Conservation (phyloP, 2,113 vertebrate genomes). For the Aspiorhynchus laticeps region DNA sequence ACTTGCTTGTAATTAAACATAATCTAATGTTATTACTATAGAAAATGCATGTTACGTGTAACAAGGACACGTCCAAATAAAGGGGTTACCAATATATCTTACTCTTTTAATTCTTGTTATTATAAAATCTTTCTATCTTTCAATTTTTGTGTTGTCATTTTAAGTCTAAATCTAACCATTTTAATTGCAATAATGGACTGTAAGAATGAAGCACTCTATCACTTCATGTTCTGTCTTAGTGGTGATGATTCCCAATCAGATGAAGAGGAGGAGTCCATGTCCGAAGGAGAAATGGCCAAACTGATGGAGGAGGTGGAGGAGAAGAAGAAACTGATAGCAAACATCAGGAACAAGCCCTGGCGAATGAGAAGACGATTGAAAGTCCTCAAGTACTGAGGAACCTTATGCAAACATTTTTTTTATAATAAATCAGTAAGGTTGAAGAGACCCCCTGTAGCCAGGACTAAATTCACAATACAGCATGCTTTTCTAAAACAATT, state of each 20-base stretch:
- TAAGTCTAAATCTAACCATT: not conserved
- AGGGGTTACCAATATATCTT: not conserved
- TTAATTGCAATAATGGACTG: not conserved
- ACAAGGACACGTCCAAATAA: not conserved
- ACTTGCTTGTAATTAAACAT: not conserved
- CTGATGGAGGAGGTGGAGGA: constrained; percentile 95
- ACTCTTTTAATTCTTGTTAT: not conserved
- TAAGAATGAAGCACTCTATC: not conserved
- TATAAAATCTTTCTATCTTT: too few species aligned
- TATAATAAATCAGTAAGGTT: not conserved
- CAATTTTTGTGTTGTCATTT: not conserved
- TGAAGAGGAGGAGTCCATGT: constrained; percentile 84
- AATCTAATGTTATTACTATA: not conserved
- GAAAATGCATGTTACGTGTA: not conserved
- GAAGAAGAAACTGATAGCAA: constrained; percentile 93
- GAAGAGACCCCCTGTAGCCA: not conserved
- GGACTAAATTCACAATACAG: not conserved
- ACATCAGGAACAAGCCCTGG: constrained; percentile 93
- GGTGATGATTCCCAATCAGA: constrained; percentile 76
- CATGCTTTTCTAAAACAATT: not conserved
- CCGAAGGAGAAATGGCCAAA: constrained; percentile 84
- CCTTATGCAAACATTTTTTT: not conserved
- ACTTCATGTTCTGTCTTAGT: constrained; percentile 63
- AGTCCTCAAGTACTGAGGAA: constrained; percentile 79
- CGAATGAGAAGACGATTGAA: constrained; percentile 87